Evolutionary conservation across 1,140 invertebrate species (phyloP).

Genomic region (Dendrolimus punctatus): DNA sequence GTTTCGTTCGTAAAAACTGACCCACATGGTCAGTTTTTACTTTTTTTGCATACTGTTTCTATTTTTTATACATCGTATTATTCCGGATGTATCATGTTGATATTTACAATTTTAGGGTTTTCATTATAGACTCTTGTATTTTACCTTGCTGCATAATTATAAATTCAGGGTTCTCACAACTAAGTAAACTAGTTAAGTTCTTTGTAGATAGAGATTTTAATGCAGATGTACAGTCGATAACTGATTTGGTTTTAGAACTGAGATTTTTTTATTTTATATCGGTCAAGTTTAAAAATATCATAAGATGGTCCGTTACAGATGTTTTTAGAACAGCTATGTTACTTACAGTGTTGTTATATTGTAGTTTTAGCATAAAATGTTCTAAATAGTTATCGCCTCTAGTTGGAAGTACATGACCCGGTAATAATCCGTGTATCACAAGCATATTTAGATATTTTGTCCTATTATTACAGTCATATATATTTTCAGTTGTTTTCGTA

Average conservation of each 20-base stretch:
- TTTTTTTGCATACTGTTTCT: slow-evolving; percentile 11
- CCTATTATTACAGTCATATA: not conserved
- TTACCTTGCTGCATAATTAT: too few relatives aligned
- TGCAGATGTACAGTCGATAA: slow-evolving; percentile 5
- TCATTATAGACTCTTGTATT: too few relatives aligned
- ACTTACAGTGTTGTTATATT: not conserved
- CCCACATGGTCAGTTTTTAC: slow-evolving; percentile 11
- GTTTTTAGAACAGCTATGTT: slow-evolving; percentile 2
- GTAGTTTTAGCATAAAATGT: slow-evolving; percentile 12
- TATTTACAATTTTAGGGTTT: too few relatives aligned
- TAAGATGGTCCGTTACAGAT: slow-evolving; percentile 9
- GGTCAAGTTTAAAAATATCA: slow-evolving; percentile 1
- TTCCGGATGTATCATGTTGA: too few relatives aligned
- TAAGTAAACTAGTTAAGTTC: too few relatives aligned
- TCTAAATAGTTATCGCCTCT: slow-evolving; percentile 10
- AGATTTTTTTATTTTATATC: not conserved
- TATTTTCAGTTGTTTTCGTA: not conserved
- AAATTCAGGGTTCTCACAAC: too few relatives aligned
- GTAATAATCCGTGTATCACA: slow-evolving; percentile 10
- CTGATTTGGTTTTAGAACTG: not conserved
- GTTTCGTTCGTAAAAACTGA: slow-evolving; percentile 10
- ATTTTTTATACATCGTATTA: too few relatives aligned
- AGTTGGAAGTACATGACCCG: slow-evolving; percentile 8
- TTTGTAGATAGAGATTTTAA: too few relatives aligned
- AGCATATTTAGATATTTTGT: slow-evolving; percentile 11